Conservation (phyloP, 2,888 invertebrate genomes). For the Paralinhomoeus sp. region DNA sequence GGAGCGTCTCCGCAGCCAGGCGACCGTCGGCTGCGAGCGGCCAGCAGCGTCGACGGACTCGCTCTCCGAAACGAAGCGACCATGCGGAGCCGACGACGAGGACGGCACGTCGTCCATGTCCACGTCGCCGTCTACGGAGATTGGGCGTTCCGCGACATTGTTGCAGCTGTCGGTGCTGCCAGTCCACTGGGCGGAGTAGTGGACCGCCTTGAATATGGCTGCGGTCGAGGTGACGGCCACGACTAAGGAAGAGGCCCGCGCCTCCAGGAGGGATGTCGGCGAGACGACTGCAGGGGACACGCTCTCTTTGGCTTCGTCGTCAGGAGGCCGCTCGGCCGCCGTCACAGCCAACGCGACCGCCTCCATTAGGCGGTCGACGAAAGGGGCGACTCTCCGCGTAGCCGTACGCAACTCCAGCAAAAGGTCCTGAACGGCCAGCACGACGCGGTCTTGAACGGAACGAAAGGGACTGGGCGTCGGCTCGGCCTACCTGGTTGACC, state of each 20-base stretch:
- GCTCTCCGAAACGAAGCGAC: no score
- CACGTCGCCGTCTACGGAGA: no score
- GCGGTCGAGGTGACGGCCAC: conserved; percentile 1
- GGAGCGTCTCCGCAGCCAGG: no score
- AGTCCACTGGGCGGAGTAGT: no score
- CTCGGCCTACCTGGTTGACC: neutral
- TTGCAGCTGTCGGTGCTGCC: no score
- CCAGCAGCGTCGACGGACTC: no score
- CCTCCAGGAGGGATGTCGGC: conserved; percentile 4
- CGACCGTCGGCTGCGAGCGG: no score
- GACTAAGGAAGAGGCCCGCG: conserved; percentile 6
- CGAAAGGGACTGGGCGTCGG: neutral
- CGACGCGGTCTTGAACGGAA: no score
- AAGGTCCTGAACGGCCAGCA: no score
- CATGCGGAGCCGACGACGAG: no score
- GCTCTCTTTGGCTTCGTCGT: neutral
- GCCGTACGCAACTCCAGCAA: conserved; percentile 28
- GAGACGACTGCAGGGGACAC: neutral
- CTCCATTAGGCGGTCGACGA: conserved; percentile 41
- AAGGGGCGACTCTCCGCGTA: conserved; percentile 41
- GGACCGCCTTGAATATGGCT: conserved; percentile 1
- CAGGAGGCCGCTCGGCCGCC: neutral
- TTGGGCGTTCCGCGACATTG: no score
- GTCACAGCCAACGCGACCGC: neutral
- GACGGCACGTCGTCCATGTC: no score